A percentile compares a stretch with the other conserved stretches of the same genome.
These are phyloP conservation scores for Acyrthosiphon pisum DNA, from an alignment of 1,140 invertebrate genomes.

Conservation along the genomic window DNA sequence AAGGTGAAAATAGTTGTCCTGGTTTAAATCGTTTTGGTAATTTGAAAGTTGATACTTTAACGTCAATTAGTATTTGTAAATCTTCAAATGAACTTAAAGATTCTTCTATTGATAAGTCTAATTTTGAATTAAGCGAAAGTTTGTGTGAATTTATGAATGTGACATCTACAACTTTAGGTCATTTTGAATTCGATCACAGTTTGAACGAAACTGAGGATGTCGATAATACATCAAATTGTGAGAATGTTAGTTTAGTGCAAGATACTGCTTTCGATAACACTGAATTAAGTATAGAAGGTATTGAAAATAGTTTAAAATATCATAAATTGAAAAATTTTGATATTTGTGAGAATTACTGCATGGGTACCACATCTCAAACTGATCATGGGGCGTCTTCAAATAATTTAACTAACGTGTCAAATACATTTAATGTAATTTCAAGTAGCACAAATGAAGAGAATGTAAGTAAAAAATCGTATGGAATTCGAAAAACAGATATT, in stretches of 20 bases:
- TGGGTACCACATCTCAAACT: background rate
- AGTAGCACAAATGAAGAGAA: background rate
- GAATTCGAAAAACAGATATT: background rate
- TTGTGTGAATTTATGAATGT: background rate
- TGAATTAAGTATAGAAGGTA: background rate
- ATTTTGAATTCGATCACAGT: constrained; percentile 31
- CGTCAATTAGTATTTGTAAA: background rate
- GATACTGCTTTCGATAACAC: background rate
- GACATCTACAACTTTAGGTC: background rate
- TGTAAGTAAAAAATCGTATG: background rate
- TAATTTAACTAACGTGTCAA: background rate
- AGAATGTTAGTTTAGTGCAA: background rate
- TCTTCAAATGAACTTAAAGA: background rate
- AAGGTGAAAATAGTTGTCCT: background rate
- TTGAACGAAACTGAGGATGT: background rate
- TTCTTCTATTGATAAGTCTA: background rate
- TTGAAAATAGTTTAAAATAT: background rate
- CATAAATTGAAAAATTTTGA: background rate
- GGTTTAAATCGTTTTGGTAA: background rate
- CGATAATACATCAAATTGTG: background rate
- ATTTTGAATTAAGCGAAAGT: background rate
- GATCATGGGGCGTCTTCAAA: background rate
- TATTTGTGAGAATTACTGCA: background rate
- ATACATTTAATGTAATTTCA: background rate
- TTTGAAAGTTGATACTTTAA: background rate